Percentiles rank a stretch among this genome's conserved stretches.
Evolutionary conservation across 2,797 vertebrate genomes (phyloP).

Genomic region (Epinephelus coioides): DNA sequence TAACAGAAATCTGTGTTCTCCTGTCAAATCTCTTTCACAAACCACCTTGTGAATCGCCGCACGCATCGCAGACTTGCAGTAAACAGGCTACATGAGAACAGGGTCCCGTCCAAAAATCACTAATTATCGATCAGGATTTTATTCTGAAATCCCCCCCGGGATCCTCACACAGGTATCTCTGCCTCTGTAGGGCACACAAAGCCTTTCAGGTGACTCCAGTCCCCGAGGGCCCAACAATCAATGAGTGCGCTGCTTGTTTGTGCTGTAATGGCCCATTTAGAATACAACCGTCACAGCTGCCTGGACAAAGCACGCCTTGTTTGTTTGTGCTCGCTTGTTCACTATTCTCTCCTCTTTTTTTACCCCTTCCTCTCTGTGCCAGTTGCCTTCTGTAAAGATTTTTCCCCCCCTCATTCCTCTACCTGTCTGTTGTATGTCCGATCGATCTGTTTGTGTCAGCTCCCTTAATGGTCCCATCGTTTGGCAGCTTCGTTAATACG

Average conservation of each 20-base stretch:
- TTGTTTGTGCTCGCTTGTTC: slow-evolving; percentile 68
- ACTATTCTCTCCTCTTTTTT: slow-evolving; percentile 46
- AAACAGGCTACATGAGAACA: slow-evolving; percentile 37
- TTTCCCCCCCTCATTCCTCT: slow-evolving; percentile 40
- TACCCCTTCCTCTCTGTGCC: slow-evolving; percentile 32
- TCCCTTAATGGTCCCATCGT: slow-evolving; percentile 73
- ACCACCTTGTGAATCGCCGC: slow-evolving; percentile 6
- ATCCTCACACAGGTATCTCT: slow-evolving; percentile 52
- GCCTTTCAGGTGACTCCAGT: slow-evolving; percentile 70
- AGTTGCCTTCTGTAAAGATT: slow-evolving; percentile 63
- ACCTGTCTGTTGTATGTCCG: slow-evolving; percentile 68
- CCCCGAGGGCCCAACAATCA: slow-evolving; percentile 66
- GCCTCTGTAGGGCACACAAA: slow-evolving; percentile 39
- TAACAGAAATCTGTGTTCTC: slow-evolving; percentile 5
- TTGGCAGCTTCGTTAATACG: slow-evolving; percentile 76
- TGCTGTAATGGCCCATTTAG: slow-evolving; percentile 79
- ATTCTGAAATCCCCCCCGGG: slow-evolving; percentile 48
- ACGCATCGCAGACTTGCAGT: slow-evolving; percentile 22
- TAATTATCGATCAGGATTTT: slow-evolving; percentile 76
- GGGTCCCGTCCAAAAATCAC: slow-evolving; percentile 60
- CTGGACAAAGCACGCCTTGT: slow-evolving; percentile 69
- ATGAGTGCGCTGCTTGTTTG: slow-evolving; percentile 76
- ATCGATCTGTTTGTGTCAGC: slow-evolving; percentile 85
- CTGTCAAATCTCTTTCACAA: slow-evolving; percentile 27
- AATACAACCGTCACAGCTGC: slow-evolving; percentile 75